Evolutionary conservation across 2,888 invertebrate genomes (phyloP), one percentile per base, ranked within the genome.

Genomic region (Drosophila cognata): DNA sequence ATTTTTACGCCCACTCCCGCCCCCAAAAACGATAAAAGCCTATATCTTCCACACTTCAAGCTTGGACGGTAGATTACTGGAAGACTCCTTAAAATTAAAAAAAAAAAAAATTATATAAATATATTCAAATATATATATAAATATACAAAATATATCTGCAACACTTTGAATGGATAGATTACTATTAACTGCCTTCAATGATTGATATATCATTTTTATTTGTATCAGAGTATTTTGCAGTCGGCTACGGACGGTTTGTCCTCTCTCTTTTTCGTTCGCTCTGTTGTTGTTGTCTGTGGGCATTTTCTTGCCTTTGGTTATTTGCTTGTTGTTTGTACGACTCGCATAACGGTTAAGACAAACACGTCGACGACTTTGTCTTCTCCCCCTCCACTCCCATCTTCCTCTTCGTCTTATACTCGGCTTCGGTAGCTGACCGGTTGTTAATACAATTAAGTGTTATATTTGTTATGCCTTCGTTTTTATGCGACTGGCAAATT

Each of bases 391-490:
- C 41, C 36, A n/a, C 2, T 10, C 28, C 13, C 21, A 3, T 53
- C 25, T 11, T 53, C 18, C 31, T 8, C 10, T 16, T 25, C 25
- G 10, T 36, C 35, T 35, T 16, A 16, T 53, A 53, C 13, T 33
- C 33, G 21, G 52, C 8, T 65, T 29, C 64, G 29, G 63, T 68
- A 58, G 67, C 67, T 60, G 52, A 29, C 43, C 41, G 69, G 57
- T 88, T 89, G 89, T 68, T 86, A 86, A 86, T 84, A 89, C 85
- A 86, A 89, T 86, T 86, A 86, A 85, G 82, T 85, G 89, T 89
- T 73, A 74, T 89, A 88, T 88, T 85, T 89, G 89, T 85, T 80
- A 64, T 80, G 69, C 62, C 65, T 67, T 38, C 66, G 62, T 73
- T 73, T 77, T 81, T 88, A 79, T 88, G 83, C 70, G 82, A 70